Conservation (phyloP, 2,113 vertebrate species). For the Silurus glanis region DNA sequence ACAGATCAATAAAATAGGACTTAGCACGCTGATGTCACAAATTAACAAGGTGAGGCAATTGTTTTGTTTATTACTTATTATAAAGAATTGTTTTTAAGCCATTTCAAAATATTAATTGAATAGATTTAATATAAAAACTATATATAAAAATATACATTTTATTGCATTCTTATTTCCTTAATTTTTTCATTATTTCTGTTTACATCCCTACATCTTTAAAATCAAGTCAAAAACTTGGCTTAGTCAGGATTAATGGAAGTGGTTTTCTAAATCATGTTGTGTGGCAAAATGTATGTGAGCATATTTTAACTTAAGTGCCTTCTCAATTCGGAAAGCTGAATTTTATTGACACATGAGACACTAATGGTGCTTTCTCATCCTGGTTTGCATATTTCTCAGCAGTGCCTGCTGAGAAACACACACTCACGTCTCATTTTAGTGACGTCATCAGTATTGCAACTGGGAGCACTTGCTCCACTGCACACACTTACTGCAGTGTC, state of each 20-base stretch:
- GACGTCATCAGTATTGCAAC: conserved; percentile 65
- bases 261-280: not conserved
- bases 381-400: not conserved
- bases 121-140: too few relatives aligned
- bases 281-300: not conserved
- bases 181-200: not conserved
- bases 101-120: too few relatives aligned
- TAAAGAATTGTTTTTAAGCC: too few relatives aligned
- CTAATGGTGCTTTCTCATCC: not conserved
- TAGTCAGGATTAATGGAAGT: not conserved
- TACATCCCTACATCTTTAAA: not conserved
- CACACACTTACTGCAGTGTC: conserved; percentile 16
- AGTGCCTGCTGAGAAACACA: not conserved
- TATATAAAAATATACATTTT: too few relatives aligned
- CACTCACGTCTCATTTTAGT: conserved; percentile 11
- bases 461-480: not conserved
- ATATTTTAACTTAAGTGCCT: not conserved
- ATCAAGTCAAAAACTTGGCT: not conserved
- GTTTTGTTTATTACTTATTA: not conserved
- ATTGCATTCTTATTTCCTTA: too few relatives aligned
- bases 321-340: not conserved
- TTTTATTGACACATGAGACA: not conserved
- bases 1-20: not conserved
- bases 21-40: not conserved
- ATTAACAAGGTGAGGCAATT: conserved; percentile 50